Evolutionary conservation across 2,113 vertebrate species (phyloP).

Genomic region (Phyllostomus discolor): DNA sequence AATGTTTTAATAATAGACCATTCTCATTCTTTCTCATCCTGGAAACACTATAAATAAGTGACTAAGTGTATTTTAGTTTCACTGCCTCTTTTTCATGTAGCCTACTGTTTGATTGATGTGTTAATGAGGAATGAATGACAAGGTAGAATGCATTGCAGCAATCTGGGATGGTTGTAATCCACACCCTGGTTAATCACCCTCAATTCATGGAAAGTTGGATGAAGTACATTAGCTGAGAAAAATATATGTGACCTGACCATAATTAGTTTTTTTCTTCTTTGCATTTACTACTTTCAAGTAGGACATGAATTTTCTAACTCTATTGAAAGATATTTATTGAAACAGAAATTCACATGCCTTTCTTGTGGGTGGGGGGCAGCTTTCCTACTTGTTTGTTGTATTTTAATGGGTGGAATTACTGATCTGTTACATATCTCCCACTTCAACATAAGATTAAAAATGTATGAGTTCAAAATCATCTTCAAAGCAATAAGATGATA

Average conservation of each 20-base stretch:
- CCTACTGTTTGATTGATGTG: neutral
- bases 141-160: neutral
- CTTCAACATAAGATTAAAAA: neutral
- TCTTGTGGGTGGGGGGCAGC: neutral
- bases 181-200: neutral
- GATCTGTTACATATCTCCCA: neutral
- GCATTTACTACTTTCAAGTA: neutral
- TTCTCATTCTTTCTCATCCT: neutral
- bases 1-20: conserved; percentile 6
- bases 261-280: conserved; percentile 23
- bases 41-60: neutral
- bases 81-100: neutral
- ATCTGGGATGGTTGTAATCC: neutral
- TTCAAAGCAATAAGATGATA: neutral
- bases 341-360: neutral
- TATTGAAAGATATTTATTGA: neutral
- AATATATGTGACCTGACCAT: neutral
- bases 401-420: neutral
- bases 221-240: neutral
- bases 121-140: conserved; percentile 4
- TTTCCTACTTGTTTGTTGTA: neutral
- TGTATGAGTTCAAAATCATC: neutral
- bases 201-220: neutral
- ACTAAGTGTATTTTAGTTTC: neutral
- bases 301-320: neutral